Conservation (phyloP, 2,797 vertebrate genomes). For the Paguma larvata region DNA sequence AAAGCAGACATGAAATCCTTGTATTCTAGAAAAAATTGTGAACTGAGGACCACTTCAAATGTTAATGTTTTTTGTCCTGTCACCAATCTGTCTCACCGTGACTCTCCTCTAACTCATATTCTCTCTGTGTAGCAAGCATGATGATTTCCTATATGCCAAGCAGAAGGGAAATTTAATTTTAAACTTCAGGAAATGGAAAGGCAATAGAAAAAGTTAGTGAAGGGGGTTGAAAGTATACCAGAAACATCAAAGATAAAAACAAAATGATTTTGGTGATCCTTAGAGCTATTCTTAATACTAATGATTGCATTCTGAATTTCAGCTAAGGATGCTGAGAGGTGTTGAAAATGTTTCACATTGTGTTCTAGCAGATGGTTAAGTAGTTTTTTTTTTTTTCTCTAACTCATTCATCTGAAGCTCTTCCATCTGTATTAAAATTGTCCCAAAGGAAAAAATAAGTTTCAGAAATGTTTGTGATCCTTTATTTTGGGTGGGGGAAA, state of each 20-base stretch:
- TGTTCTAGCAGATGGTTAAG: conserved; percentile 72
- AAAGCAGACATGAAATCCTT: background rate
- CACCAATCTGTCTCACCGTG: background rate
- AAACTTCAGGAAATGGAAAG: conserved; percentile 54
- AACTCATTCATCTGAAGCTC: conserved; percentile 62
- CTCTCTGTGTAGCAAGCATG: background rate
- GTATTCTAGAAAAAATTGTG: background rate
- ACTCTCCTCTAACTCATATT: background rate
- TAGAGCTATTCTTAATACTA: conserved; percentile 28
- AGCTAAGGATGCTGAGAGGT: conserved; percentile 51
- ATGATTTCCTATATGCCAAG: background rate
- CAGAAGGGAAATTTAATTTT: conserved; percentile 32
- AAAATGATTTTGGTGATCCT: conserved; percentile 29
- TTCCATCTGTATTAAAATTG: conserved; percentile 76
- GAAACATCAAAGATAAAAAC: conserved; percentile 42
- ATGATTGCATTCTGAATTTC: conserved; percentile 52
- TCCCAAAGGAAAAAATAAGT: conserved; percentile 64
- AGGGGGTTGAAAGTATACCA: conserved; percentile 23
- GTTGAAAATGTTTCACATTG: conserved; percentile 49
- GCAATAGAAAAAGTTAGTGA: conserved; percentile 17
- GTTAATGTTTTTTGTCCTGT: background rate
- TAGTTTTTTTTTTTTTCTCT: conserved; percentile 39
- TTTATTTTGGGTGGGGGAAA: conserved; percentile 57
- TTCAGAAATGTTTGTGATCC: conserved; percentile 73
- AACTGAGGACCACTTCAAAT: background rate